Evolutionary conservation across 2,113 vertebrate genomes (phyloP), one percentile per base, ranked within the genome.

Genomic region (Accipiter cooperii): DNA sequence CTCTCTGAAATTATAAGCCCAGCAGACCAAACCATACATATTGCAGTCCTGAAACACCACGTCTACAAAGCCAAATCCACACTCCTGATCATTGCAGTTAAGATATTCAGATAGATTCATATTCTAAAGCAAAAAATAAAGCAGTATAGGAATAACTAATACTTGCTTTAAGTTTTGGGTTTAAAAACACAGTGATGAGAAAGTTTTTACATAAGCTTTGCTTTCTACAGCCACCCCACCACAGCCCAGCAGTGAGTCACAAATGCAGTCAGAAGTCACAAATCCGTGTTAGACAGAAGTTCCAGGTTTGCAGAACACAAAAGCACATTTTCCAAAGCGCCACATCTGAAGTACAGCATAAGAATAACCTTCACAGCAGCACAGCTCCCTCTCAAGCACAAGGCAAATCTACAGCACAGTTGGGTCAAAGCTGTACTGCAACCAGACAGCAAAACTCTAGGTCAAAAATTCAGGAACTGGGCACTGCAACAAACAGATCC

Each of bases 1-100:
- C 8, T 52, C 5, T 66, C 26, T 52, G 55, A 81, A 69, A 71
- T 42, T 16, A 17, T 38, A 79, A 81, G 14, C 38, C 20, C 63
- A n/a, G 15, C 3, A 0, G 18, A 79, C 26, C 17, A 28, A 38
- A 76, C 47, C 1, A 1, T 46, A 74, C 2, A 2, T 17, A 58
- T 0, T 42, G 13, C 38, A 85, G 55, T 47, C 60, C 63, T 83
- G 36, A 70, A 94, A 76, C 8, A 70, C 19, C 29, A 40, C 1
- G 6, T 17, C 61, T 68, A 21, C 58, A 52, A 87, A 74, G 60
- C 4, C 22, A 83, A 26, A 78, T 33, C 46, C 60, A 90, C 4
- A 8, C 13, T 71, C 31, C 57, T 70, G 44, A 64, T 38, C n/a
- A 75, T 11, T 49, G 61, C 33, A 60, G 22, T 25, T 55, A 29